Evolutionary conservation across 2,113 vertebrate genomes (phyloP).

Genomic region (Alouatta palliata): DNA sequence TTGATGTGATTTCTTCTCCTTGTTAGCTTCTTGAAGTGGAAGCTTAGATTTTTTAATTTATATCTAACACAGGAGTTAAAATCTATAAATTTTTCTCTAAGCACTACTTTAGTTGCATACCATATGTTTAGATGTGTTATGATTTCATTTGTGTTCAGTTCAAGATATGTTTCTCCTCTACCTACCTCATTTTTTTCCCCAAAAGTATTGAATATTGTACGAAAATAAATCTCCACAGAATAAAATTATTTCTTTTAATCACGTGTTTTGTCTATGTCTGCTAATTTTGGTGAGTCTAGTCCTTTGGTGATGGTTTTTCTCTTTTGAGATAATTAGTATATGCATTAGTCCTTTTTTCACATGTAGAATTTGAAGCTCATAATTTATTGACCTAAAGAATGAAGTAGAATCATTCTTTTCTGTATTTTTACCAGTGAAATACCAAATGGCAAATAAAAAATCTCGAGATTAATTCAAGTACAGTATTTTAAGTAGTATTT

Average conservation of each 20-base stretch:
- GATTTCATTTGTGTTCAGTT: slow-evolving; percentile 25
- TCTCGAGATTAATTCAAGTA: neutral
- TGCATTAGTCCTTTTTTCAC: neutral
- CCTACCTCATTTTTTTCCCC: neutral
- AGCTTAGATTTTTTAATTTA: neutral
- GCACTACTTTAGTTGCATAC: neutral
- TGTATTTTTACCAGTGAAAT: slow-evolving; percentile 12
- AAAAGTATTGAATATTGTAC: neutral
- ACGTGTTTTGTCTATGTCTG: neutral
- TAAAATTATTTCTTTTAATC: neutral
- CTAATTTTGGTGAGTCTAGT: neutral
- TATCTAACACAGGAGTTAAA: neutral
- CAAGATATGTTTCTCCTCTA: neutral
- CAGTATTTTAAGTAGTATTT: neutral
- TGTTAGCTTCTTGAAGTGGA: neutral
- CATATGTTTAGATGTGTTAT: neutral
- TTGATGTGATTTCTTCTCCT: neutral
- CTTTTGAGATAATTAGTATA: neutral
- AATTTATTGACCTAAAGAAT: neutral
- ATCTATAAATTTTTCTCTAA: neutral
- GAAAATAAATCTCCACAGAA: neutral
- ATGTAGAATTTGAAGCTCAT: neutral
- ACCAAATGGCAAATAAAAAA: neutral
- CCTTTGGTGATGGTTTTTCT: neutral
- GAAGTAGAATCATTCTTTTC: neutral